A percentile compares a stretch with the other conserved stretches of the same genome.
phyloP scores from a whole-genome alignment of 1,140 invertebrate genomes.

The Drosophila kurseongensis region DNA sequence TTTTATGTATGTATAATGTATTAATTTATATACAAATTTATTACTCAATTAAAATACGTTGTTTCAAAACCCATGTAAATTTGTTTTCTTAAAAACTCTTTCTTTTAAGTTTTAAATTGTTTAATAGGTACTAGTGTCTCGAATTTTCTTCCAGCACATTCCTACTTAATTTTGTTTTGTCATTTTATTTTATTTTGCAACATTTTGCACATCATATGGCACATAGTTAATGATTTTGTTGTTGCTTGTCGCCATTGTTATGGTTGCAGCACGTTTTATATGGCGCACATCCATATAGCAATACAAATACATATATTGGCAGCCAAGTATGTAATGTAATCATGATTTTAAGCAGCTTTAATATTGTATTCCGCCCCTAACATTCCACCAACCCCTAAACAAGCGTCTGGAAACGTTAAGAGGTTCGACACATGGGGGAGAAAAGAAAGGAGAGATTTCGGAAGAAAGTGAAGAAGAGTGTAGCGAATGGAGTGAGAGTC shows the following conservation, averaged over 20 bases:
- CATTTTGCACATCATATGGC: constrained; percentile 76
- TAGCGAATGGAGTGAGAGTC: constrained; percentile 4
- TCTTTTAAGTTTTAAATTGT: background rate
- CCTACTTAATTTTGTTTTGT: constrained; percentile 47
- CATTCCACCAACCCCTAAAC: constrained; percentile 1
- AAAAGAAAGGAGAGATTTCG: background rate
- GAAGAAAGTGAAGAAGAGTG: background rate
- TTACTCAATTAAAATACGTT: no score
- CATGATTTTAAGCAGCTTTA: constrained; percentile 77
- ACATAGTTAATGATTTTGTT: constrained; percentile 46
- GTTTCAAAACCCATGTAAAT: no score
- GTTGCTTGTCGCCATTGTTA: constrained; percentile 47
- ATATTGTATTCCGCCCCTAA: constrained; percentile 38
- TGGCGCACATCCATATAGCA: constrained; percentile 7
- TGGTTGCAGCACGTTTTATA: constrained; percentile 32
- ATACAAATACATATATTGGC: constrained; percentile 43
- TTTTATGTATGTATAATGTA: no score
- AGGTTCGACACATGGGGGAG: constrained; percentile 9
- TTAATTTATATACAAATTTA: no score
- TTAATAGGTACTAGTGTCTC: background rate
- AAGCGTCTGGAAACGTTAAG: constrained; percentile 38
- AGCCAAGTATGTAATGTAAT: constrained; percentile 66
- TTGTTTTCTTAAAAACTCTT: no score
- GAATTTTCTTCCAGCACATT: constrained; percentile 6
- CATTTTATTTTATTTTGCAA: constrained; percentile 35